Evolutionary conservation across 1,140 invertebrate species (phyloP), one percentile per base, ranked within the genome.

Genomic region (Adelges cooleyi): DNA sequence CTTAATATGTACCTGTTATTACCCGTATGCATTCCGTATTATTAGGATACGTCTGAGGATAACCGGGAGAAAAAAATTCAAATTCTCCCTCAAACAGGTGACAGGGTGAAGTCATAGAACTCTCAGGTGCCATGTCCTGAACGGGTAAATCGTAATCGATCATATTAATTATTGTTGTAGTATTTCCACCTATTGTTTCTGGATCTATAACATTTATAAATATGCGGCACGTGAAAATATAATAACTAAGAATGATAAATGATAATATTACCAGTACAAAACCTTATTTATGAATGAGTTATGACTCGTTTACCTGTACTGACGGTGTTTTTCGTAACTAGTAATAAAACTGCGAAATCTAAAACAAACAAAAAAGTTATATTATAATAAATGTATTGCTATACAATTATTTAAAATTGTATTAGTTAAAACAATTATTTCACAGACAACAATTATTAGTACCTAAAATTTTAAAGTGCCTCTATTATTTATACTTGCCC

Each of bases 61-160:
- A 87, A 66, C 81, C 80, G 0, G 87, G 87, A 67, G 85, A 86
- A 72, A 82, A 87, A 71, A 89, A 86, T 71, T 86, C 85, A 40
- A 75, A 77, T 68, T 79, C 78, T 11, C 71, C 71, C 46, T 48
- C 17, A 13, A 62, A 62, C 15, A 20, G 40, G 22, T 33, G 10
- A 33, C 56, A 62, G 10, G 56, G 42, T 15, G 56, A 46, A 33
- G 2, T 42, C 53, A 56, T 40, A 20, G 40, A 56, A 29, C 10
- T 62, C 4, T 48, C 56, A 4, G 25, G 29, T 8, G 40, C 23
- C 56, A 62, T 62, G 22, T 62, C 56, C 20, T 62, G 56, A 48
- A 62, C 42, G 3, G 42, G 15, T 20, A 62, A 46, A 48, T 62
- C 56, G 33, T 62, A 62, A 29, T 33, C 27, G 46, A 62, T 46